Conservation (phyloP, 2,888 invertebrate genomes). For the Aspidapion aeneum region DNA sequence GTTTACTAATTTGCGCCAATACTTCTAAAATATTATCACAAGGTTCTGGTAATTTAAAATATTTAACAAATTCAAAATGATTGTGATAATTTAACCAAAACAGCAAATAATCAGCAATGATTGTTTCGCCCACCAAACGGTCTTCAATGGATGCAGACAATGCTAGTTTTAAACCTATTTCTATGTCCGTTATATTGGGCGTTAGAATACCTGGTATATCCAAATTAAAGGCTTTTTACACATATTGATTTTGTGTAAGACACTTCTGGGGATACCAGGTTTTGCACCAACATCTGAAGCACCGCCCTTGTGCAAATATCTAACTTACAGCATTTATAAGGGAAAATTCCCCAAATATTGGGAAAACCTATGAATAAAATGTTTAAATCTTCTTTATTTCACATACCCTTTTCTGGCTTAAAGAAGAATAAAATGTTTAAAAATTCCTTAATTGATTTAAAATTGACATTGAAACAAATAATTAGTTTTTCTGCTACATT, state of each 20-base stretch:
- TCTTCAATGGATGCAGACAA: slow-evolving; percentile 83
- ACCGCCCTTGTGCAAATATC: slow-evolving; percentile 58
- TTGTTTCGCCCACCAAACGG: slow-evolving; percentile 77
- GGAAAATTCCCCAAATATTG: slow-evolving; percentile 94
- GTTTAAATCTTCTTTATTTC: slow-evolving; percentile 64
- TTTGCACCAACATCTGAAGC: slow-evolving; percentile 70
- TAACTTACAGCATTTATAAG: slow-evolving; percentile 81
- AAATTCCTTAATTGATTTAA: too few relatives aligned
- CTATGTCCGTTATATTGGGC: slow-evolving; percentile 68
- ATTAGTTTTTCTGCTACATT: too few relatives aligned
- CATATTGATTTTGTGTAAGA: slow-evolving; percentile 80
- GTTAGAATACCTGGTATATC: slow-evolving; percentile 94
- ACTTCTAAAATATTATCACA: slow-evolving; percentile 72
- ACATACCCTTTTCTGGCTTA: too few relatives aligned
- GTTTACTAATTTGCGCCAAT: slow-evolving; percentile 54
- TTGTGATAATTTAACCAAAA: slow-evolving; percentile 79
- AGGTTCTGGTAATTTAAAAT: slow-evolving; percentile 65
- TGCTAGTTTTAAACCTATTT: slow-evolving; percentile 83
- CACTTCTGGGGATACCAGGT: slow-evolving; percentile 82
- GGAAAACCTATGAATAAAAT: slow-evolving; percentile 92
- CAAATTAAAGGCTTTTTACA: slow-evolving; percentile 71
- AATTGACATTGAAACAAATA: too few relatives aligned
- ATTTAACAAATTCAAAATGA: slow-evolving; percentile 57
- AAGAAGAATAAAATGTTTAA: too few relatives aligned
- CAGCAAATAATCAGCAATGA: slow-evolving; percentile 85